A percentile compares a stretch with the other conserved stretches of the same genome.
Conservation (phyloP, 2,888 invertebrate genomes). For the Sphecodes monilicornis region DNA sequence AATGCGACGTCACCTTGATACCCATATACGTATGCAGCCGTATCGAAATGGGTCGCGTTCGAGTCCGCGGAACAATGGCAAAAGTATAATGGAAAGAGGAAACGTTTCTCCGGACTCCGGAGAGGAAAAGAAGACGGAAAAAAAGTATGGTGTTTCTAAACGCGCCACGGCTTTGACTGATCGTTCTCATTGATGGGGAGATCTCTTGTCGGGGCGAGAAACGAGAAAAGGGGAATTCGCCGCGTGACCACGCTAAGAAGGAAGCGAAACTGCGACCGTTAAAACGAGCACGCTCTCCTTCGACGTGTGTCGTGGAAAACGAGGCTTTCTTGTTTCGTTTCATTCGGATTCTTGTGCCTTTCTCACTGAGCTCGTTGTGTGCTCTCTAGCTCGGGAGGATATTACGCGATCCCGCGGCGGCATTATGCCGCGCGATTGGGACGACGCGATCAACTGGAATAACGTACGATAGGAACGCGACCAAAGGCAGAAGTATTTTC, state of each 20-base stretch:
- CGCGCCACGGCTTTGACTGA: slow-evolving; percentile 27
- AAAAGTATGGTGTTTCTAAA: slow-evolving; percentile 26
- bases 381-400: slow-evolving; percentile 46
- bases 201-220: slow-evolving; percentile 15
- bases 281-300: slow-evolving; percentile 45
- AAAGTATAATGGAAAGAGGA: slow-evolving; percentile 23
- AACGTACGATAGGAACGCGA: slow-evolving; percentile 37
- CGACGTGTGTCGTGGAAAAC: slow-evolving; percentile 67
- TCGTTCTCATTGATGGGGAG: slow-evolving; percentile 66
- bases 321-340: slow-evolving; percentile 52
- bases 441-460: slow-evolving; percentile 29
- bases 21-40: background rate
- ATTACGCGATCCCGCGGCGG: slow-evolving; percentile 52
- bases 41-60: slow-evolving; percentile 17
- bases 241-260: background rate
- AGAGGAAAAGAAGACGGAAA: background rate
- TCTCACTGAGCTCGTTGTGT: slow-evolving; percentile 50
- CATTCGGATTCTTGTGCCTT: slow-evolving; percentile 62
- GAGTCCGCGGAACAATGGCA: slow-evolving; percentile 33
- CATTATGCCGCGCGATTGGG: slow-evolving; percentile 12
- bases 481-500: slow-evolving; percentile 11
- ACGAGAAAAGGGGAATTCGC: slow-evolving; percentile 42
- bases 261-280: slow-evolving; percentile 29
- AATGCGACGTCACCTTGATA: background rate
- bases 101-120: slow-evolving; percentile 9